A percentile compares a stretch with the other conserved stretches of the same genome.
Evolutionary conservation across 2,888 invertebrate genomes (phyloP).

Genomic region (Napeogenes inachia): DNA sequence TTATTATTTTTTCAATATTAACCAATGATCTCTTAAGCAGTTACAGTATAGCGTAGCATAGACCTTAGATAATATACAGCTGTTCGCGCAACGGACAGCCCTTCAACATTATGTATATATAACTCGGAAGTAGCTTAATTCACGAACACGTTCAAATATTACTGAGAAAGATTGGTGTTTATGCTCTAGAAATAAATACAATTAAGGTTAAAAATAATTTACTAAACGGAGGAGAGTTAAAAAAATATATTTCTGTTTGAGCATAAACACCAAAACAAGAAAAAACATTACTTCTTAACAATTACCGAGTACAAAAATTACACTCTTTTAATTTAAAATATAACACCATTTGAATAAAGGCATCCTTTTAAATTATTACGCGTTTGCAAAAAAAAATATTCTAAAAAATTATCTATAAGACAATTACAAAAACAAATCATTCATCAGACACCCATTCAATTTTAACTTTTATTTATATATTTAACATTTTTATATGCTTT

Average conservation of each 20-base stretch:
- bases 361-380: slow-evolving; percentile 38
- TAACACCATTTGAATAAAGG: slow-evolving; percentile 42
- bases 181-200: slow-evolving; percentile 9
- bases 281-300: slow-evolving; percentile 31
- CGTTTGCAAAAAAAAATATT: slow-evolving; percentile 8
- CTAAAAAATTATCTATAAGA: too few species aligned
- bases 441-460: slow-evolving; percentile 9
- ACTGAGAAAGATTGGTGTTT: slow-evolving; percentile 24
- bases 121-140: slow-evolving; percentile 35
- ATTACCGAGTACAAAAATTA: slow-evolving; percentile 61
- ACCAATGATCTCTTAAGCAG: slow-evolving; percentile 71
- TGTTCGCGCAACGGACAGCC: slow-evolving; percentile 18
- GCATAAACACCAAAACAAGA: slow-evolving; percentile 6
- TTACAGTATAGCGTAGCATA: slow-evolving; percentile 65
- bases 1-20: slow-evolving; percentile 69
- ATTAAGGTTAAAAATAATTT: too few species aligned
- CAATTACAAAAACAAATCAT: slow-evolving; percentile 5
- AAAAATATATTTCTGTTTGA: slow-evolving; percentile 10
- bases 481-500: slow-evolving; percentile 13
- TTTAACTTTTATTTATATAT: slow-evolving; percentile 12
- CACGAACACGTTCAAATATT: slow-evolving; percentile 46
- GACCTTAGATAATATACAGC: slow-evolving; percentile 43
- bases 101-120: slow-evolving; percentile 24
- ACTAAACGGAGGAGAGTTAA: background rate
- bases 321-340: slow-evolving; percentile 46